A percentile compares a stretch with the other conserved stretches of the same genome.
Conservation (phyloP, 2,888 invertebrate species). For the Autographa pulchrina region DNA sequence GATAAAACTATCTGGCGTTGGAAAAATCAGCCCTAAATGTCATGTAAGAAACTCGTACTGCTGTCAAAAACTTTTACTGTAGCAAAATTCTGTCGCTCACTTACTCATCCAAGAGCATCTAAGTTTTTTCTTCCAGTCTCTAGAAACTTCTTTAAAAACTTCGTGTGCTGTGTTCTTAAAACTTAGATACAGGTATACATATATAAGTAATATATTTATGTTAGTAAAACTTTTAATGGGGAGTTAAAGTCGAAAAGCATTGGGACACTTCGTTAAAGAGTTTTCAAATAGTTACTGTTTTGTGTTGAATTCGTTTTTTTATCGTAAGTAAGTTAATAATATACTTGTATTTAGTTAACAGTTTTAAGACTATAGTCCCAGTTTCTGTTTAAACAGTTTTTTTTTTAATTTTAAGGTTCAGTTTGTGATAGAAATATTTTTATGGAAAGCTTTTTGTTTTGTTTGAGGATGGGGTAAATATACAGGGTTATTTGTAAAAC, state of each 20-base stretch:
- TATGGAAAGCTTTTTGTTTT: too few relatives aligned
- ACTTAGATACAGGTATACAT: constrained; percentile 32
- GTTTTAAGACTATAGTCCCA: too few relatives aligned
- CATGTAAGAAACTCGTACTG: constrained; percentile 1
- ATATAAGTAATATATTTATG: constrained; percentile 47
- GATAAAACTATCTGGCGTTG: too few relatives aligned
- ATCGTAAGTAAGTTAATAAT: too few relatives aligned
- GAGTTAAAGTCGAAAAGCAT: not conserved
- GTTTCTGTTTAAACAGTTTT: too few relatives aligned
- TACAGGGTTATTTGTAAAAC: too few relatives aligned
- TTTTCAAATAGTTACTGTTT: constrained; percentile 3
- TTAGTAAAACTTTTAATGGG: constrained; percentile 63
- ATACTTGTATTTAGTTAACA: too few relatives aligned
- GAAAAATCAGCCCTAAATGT: too few relatives aligned
- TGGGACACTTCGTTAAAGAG: not conserved
- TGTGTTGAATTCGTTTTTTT: too few relatives aligned
- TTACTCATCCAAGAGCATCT: not conserved
- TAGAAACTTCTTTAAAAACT: constrained; percentile 22
- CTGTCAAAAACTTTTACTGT: not conserved
- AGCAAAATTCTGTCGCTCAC: not conserved
- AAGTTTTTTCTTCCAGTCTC: not conserved
- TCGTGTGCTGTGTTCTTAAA: constrained; percentile 27
- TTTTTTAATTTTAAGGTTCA: too few relatives aligned
- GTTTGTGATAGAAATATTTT: too few relatives aligned
- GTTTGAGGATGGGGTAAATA: too few relatives aligned